Base-by-base conservation (phyloP, 1,140 invertebrate genomes). In the Ectropis grisescens region DNA sequence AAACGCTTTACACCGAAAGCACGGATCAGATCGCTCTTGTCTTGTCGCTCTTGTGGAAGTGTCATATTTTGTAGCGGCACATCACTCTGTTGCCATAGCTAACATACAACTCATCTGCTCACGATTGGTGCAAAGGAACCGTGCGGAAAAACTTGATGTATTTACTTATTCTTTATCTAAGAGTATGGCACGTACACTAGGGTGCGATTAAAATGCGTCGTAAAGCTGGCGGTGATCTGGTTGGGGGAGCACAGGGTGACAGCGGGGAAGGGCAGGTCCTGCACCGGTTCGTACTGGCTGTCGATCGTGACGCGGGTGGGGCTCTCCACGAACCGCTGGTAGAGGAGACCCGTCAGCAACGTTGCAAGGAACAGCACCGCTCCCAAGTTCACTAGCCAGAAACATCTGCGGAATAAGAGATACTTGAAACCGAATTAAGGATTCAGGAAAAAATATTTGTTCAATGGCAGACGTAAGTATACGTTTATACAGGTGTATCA, bases 181-280 rank as follows among this genome's bases (percentile, higher is more conserved):
- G n/a, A n/a, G n/a, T n/a, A n/a, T n/a, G n/a, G n/a, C n/a, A 53
- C 65, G 62, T 50, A 78, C 72, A 71, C 60, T 2, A 78, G 42
- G 14, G 64, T 71, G 11, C 35, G 55, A 1, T 66, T 60, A 9
- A 79, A 52, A 26, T 71, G 46, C 4, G 33, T 35, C 34, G 67
- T 31, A 10, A 58, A 32, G 13, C 48, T 57, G 8, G 55, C 32
- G 4, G 64, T 74, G 4, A 79, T 52, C 32, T 75, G 70, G 24
- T 71, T 79, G 0, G 74, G 74, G 0, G 70, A 48, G 38, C 74
- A 79, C 13, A 79, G 34, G 6, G 60, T 64, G 13, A 79, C 58
- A 28, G 74, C 50, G 0, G 74, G 67, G 28, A 47, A 64, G 0
- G 70, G 47, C 9, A 70, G 28, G 26, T 54, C 45, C 0, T 27